phyloP scores from a whole-genome alignment of 2,797 vertebrate species.

The Sternotherus odoratus region DNA sequence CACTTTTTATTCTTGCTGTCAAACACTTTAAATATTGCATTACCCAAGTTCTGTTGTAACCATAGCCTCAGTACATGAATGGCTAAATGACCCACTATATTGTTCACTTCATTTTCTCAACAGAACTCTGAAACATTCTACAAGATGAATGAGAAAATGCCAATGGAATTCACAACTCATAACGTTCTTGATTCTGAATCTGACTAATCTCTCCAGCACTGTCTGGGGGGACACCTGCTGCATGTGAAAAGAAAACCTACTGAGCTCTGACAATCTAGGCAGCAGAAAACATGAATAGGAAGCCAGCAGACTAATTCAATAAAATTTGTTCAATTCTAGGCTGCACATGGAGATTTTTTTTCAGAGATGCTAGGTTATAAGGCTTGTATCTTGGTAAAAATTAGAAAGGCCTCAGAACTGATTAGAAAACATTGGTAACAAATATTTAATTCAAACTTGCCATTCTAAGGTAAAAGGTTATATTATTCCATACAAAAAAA shows the following conservation, averaged over 20 bases:
- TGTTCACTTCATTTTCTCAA: background rate
- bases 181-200: rapidly evolving
- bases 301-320: constrained; percentile 16
- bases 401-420: background rate
- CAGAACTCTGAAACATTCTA: background rate
- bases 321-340: constrained; percentile 10
- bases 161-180: rapidly evolving
- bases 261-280: background rate
- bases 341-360: background rate
- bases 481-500: background rate
- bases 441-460: constrained; percentile 9
- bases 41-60: background rate
- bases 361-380: background rate
- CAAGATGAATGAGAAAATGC: background rate
- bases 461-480: constrained; percentile 18
- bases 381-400: background rate
- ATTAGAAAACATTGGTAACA: background rate
- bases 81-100: rapidly evolving
- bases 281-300: background rate
- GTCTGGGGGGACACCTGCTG: constrained; percentile 13
- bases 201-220: background rate
- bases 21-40: rapidly evolving
- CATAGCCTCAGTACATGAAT: rapidly evolving
- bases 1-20: rapidly evolving
- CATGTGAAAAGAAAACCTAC: constrained; percentile 40